Conservation (phyloP, 2,797 vertebrate genomes). For the Xenopus petersii region DNA sequence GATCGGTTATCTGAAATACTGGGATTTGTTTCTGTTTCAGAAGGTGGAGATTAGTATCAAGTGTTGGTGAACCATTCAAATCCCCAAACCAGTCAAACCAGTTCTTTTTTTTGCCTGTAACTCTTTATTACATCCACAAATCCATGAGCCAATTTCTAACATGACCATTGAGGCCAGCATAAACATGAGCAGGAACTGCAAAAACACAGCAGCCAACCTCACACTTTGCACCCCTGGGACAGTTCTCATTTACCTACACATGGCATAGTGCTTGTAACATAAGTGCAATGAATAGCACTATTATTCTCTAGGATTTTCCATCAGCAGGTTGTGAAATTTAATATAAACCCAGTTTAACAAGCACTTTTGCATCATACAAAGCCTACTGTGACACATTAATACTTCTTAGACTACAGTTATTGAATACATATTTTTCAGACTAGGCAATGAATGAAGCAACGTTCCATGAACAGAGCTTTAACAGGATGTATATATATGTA, state of each 20-base stretch:
- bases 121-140: not conserved
- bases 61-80: conserved; percentile 17
- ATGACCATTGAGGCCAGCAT: not conserved
- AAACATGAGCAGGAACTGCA: not conserved
- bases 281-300: conserved; percentile 61
- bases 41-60: not conserved
- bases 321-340: conserved; percentile 62
- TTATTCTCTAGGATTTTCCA: conserved; percentile 56
- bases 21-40: not conserved
- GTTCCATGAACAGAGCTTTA: too few relatives aligned
- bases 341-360: conserved; percentile 63
- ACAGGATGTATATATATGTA: too few relatives aligned
- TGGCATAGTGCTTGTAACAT: not conserved
- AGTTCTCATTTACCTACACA: conserved; percentile 16
- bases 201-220: not conserved
- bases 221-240: conserved; percentile 6
- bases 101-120: conserved; percentile 1
- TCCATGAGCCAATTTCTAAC: conserved; percentile 8
- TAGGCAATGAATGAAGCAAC: too few relatives aligned
- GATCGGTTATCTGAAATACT: not conserved
- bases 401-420: too few relatives aligned
- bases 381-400: too few relatives aligned
- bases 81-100: conserved; percentile 29
- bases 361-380: too few relatives aligned
- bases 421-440: too few relatives aligned